phyloP scores from a whole-genome alignment of 2,888 invertebrate genomes.

The Busseola fusca region DNA sequence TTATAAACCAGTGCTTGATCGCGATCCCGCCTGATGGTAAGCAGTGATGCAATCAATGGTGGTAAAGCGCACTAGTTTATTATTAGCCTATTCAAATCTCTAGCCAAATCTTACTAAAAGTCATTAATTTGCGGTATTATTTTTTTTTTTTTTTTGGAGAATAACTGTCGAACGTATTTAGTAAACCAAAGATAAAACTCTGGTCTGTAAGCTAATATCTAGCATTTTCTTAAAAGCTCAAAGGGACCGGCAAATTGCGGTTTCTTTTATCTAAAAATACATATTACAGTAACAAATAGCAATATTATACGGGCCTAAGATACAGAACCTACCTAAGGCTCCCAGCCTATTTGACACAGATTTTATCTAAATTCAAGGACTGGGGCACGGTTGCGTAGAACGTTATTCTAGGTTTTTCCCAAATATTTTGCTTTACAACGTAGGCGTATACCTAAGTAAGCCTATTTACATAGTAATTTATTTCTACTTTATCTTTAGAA shows the following conservation, averaged over 20 bases:
- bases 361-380: conserved; percentile 25
- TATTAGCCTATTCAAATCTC: no score
- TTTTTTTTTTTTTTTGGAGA: background rate
- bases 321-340: background rate
- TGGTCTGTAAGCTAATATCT: background rate
- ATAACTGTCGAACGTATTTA: no score
- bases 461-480: conserved; percentile 12
- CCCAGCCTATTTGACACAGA: conserved; percentile 4
- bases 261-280: conserved; percentile 39
- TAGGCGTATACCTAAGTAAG: background rate
- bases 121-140: no score
- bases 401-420: conserved; percentile 3
- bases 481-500: conserved; percentile 12
- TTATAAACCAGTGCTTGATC: no score
- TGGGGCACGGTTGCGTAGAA: background rate
- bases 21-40: no score
- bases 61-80: no score
- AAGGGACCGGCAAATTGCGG: conserved; percentile 30
- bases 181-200: background rate
- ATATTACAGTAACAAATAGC: conserved; percentile 32
- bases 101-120: no score
- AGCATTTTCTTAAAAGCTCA: conserved; percentile 14
- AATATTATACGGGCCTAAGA: conserved; percentile 27
- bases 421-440: background rate
- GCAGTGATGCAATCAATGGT: no score